phyloP scores from a whole-genome alignment of 2,797 vertebrate species.

The Xiphorhynchus erythropygius region DNA sequence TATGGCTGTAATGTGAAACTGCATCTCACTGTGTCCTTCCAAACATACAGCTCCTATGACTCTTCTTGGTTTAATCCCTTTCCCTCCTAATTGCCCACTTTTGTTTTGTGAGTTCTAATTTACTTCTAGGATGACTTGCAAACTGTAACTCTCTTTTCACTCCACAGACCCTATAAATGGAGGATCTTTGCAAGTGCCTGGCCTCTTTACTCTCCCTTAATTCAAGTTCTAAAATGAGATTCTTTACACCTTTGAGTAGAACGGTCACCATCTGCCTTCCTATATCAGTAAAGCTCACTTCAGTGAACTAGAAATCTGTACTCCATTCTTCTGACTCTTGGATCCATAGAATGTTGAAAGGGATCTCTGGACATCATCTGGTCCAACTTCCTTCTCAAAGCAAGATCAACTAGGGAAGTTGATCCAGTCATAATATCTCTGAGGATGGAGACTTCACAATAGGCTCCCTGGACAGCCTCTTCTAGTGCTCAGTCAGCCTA shows the following conservation, averaged over 20 bases:
- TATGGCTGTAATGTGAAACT: neutral
- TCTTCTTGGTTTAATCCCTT: neutral
- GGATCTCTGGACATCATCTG: neutral
- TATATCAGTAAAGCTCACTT: conserved; percentile 7
- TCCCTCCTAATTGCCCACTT: neutral
- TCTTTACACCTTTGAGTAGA: conserved; percentile 47
- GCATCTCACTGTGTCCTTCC: neutral
- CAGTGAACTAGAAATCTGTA: conserved; percentile 19
- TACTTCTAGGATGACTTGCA: neutral
- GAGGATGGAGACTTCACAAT: neutral
- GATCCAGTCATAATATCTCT: neutral
- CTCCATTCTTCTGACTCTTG: neutral
- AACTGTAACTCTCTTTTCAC: neutral
- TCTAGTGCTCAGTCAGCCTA: neutral
- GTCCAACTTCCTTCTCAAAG: neutral
- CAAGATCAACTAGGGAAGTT: neutral
- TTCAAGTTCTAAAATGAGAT: conserved; percentile 42
- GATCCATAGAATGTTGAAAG: neutral
- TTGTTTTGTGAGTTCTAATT: neutral
- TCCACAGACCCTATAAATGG: conserved; percentile 12
- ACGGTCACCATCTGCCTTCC: conserved; percentile 45
- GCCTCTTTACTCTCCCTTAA: conserved; percentile 45
- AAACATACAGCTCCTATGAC: neutral
- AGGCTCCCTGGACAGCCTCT: neutral
- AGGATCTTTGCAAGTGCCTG: neutral